phyloP scores from a whole-genome alignment of 1,140 invertebrate species.

The Diorhabda elongata region DNA sequence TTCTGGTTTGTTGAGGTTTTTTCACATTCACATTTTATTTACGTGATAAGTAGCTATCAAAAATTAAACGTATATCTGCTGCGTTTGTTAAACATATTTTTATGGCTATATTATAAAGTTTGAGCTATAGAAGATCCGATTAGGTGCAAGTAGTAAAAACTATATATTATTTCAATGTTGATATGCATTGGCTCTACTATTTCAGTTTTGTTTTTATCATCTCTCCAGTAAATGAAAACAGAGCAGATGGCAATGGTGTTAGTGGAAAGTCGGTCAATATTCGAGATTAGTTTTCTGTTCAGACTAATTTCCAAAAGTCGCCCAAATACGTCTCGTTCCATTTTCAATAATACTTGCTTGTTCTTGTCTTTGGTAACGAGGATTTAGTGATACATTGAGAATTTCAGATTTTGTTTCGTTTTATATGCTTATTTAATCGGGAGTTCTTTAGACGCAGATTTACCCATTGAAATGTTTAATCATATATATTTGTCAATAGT shows the following conservation, averaged over 20 bases:
- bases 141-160: not conserved
- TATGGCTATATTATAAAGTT: not conserved
- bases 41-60: too few relatives aligned
- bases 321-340: conserved; percentile 41
- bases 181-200: not conserved
- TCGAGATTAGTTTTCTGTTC: conserved; percentile 36
- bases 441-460: too few relatives aligned
- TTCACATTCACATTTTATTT: too few relatives aligned
- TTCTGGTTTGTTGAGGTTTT: conserved; percentile 38
- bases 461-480: too few relatives aligned
- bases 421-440: conserved; percentile 36
- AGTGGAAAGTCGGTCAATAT: conserved; percentile 37
- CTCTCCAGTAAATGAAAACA: conserved; percentile 37
- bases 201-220: conserved; percentile 35
- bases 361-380: conserved; percentile 20
- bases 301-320: conserved; percentile 35
- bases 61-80: conserved; percentile 16
- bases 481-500: too few relatives aligned
- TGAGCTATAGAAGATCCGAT: not conserved
- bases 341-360: conserved; percentile 34
- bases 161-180: not conserved
- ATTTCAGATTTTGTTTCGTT: conserved; percentile 39
- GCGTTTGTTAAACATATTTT: conserved; percentile 12
- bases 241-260: conserved; percentile 35
- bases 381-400: conserved; percentile 28